Conservation (phyloP, 2,797 vertebrate genomes). For the Crypturellus tataupa region DNA sequence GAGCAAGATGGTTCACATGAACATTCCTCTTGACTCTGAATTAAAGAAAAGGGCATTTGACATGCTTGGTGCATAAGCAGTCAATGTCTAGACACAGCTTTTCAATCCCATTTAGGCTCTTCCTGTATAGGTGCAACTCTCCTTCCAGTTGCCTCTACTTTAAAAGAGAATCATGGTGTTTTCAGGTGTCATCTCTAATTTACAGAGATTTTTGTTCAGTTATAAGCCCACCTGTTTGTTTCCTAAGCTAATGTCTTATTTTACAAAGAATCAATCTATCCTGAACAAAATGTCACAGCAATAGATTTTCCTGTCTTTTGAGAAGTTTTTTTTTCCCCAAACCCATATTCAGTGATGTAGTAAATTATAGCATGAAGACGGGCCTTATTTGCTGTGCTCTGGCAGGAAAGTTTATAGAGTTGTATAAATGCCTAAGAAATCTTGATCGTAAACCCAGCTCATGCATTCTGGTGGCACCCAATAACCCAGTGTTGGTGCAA, state of each 20-base stretch:
- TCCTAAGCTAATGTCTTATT: conserved; percentile 13
- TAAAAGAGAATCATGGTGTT: conserved; percentile 17
- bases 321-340: conserved; percentile 11
- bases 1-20: conserved; percentile 45
- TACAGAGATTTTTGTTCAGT: conserved; percentile 26
- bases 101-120: conserved; percentile 64
- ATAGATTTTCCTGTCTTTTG: neutral
- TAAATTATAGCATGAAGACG: neutral
- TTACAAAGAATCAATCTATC: neutral
- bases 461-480: neutral
- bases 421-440: neutral
- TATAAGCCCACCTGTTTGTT: neutral
- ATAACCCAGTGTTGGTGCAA: neutral
- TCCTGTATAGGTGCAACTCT: conserved; percentile 14
- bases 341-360: neutral
- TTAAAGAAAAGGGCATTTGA: conserved; percentile 62
- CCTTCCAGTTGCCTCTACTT: neutral
- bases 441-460: neutral
- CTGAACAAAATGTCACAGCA: neutral
- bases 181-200: conserved; percentile 31
- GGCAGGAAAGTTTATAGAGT: neutral
- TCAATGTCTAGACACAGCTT: conserved; percentile 68
- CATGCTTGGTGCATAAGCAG: conserved; percentile 37
- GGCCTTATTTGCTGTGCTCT: neutral
- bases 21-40: conserved; percentile 47